Percentiles rank a stretch among this genome's conserved stretches.
Evolutionary conservation across 2,113 vertebrate species (phyloP).

Genomic region (Tetraodon nigroviridis): DNA sequence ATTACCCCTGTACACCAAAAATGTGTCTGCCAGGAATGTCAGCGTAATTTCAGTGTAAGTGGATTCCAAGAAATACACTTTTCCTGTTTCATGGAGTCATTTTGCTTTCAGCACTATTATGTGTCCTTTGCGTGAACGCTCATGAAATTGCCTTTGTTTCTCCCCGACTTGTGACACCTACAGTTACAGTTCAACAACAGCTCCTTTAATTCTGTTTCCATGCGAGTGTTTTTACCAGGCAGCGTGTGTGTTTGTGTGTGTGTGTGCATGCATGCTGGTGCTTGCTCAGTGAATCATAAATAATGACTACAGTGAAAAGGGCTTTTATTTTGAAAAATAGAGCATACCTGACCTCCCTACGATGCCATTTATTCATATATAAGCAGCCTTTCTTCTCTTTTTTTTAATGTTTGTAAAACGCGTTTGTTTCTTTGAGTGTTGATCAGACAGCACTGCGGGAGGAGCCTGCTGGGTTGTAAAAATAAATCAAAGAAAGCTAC

Average conservation of each 20-base stretch:
- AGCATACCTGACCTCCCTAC: conserved; percentile 12
- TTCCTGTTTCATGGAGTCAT: conserved; percentile 61
- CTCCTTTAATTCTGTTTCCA: conserved; percentile 7
- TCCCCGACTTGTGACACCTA: conserved; percentile 33
- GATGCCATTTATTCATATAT: conserved; percentile 30
- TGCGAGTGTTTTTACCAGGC: too few relatives aligned
- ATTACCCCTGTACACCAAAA: conserved; percentile 34
- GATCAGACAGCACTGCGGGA: background rate
- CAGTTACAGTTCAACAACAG: conserved; percentile 32
- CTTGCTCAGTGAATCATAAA: conserved; percentile 1
- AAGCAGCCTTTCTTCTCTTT: conserved; percentile 12
- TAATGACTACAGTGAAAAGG: conserved; percentile 20
- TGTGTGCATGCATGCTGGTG: background rate
- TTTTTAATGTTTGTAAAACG: conserved; percentile 1
- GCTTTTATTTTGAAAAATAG: conserved; percentile 36
- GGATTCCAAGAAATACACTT: conserved; percentile 70
- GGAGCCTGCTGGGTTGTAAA: background rate
- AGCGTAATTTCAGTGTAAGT: conserved; percentile 66
- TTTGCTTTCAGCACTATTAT: conserved; percentile 60
- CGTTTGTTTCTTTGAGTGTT: background rate
- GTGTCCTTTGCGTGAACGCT: conserved; percentile 51
- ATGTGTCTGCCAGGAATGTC: conserved; percentile 60
- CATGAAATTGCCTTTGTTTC: conserved; percentile 47
- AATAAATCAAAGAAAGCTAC: background rate
- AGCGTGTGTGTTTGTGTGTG: too few relatives aligned